These are phyloP conservation scores for Regulus satrapa DNA, from an alignment of 2,113 vertebrate species.

Conservation along the genomic window DNA sequence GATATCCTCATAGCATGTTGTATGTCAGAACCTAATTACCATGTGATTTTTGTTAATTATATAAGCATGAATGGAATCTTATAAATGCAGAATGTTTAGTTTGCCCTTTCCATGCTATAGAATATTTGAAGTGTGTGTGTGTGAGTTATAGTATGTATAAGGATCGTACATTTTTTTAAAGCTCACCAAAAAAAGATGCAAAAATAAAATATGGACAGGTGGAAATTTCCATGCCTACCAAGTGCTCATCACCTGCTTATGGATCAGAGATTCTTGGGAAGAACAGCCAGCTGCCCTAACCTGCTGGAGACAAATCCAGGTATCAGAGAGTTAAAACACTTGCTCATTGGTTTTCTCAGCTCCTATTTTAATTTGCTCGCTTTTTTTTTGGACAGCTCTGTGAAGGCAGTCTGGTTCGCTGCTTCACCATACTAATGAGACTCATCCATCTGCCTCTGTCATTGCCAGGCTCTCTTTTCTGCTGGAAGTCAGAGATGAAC, in stretches of 20 bases:
- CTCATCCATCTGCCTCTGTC: constrained; percentile 89
- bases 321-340: constrained; percentile 80
- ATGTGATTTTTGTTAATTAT: background rate
- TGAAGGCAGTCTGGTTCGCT: constrained; percentile 85
- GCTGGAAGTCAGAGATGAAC: constrained; percentile 89
- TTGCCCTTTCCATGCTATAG: background rate
- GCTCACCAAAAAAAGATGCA: background rate
- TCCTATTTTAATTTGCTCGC: constrained; percentile 82
- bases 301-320: constrained; percentile 62
- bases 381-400: constrained; percentile 82
- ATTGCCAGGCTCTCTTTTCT: constrained; percentile 85
- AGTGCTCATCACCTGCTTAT: background rate
- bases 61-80: background rate
- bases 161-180: background rate
- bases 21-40: background rate
- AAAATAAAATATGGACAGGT: background rate
- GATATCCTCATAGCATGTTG: background rate
- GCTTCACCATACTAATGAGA: constrained; percentile 86
- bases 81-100: background rate
- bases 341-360: constrained; percentile 77
- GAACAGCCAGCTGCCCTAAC: background rate
- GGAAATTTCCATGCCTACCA: background rate
- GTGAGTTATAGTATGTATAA: background rate
- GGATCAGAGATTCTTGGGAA: constrained; percentile 16
- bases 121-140: background rate